Evolutionary conservation across 2,797 vertebrate genomes (phyloP).

Genomic region (Falco cherrug): DNA sequence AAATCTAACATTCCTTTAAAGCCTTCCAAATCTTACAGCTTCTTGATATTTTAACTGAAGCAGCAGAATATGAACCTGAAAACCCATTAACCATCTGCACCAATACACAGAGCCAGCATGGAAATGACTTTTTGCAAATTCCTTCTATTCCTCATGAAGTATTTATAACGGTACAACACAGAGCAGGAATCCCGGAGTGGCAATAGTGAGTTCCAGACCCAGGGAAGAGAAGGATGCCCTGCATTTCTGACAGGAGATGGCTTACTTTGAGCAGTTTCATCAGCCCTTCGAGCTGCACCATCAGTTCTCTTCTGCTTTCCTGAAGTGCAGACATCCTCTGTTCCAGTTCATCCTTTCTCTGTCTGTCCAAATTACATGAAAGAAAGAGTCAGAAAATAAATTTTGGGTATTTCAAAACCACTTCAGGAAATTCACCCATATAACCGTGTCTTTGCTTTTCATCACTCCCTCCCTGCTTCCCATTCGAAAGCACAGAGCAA

Average conservation of each 20-base stretch:
- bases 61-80: not conserved
- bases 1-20: rapidly evolving
- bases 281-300: conserved; percentile 97
- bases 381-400: not conserved
- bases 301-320: conserved; percentile 94
- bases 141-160: not conserved
- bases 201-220: rapidly evolving
- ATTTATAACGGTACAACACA: rapidly evolving
- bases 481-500: not conserved
- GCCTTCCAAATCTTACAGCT: rapidly evolving
- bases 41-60: not conserved
- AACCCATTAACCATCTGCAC: not conserved
- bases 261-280: conserved; percentile 97
- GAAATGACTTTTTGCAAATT: not conserved
- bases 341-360: conserved; percentile 96
- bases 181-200: not conserved
- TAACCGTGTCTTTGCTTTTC: not conserved
- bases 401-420: not conserved
- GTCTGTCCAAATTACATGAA: conserved; percentile 74
- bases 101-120: rapidly evolving
- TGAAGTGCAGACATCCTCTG: conserved; percentile 96
- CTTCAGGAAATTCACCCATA: not conserved
- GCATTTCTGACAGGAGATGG: not conserved
- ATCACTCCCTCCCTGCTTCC: not conserved
- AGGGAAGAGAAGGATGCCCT: rapidly evolving